Conservation (phyloP, 2,888 invertebrate species). For the Syrista parreyssii region DNA sequence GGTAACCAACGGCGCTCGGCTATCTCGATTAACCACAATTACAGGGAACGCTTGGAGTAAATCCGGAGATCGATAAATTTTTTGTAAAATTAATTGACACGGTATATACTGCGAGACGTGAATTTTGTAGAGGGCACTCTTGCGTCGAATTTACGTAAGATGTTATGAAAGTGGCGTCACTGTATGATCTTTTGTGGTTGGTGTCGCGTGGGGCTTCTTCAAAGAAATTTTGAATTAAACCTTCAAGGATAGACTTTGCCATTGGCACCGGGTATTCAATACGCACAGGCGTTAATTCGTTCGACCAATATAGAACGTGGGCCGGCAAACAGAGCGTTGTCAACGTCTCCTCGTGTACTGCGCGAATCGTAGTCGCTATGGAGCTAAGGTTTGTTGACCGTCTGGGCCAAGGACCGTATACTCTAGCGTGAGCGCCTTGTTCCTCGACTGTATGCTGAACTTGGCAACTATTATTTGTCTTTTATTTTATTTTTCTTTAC, state of each 20-base stretch:
- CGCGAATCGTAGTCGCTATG: conserved; percentile 8
- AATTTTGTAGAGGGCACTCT: too few relatives aligned
- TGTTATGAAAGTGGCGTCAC: too few relatives aligned
- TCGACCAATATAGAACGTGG: conserved; percentile 1
- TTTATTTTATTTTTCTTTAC: not conserved
- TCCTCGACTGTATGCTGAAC: not conserved
- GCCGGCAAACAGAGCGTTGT: not conserved
- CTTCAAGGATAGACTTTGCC: not conserved
- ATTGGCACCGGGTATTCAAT: not conserved
- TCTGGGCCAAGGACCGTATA: conserved; percentile 20
- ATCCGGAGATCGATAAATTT: not conserved
- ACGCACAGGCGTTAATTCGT: not conserved
- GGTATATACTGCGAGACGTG: not conserved
- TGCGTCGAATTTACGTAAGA: too few relatives aligned
- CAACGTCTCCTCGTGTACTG: not conserved
- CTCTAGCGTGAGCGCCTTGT: not conserved
- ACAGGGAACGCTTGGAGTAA: not conserved
- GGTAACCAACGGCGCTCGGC: conserved; percentile 18
- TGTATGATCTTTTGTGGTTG: not conserved
- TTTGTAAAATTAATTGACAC: not conserved
- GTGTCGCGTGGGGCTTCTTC: not conserved
- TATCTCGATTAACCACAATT: not conserved
- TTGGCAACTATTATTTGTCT: not conserved
- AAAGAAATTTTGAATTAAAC: not conserved
- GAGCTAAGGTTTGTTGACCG: conserved; percentile 19